phyloP scores from a whole-genome alignment of 2,113 vertebrate species.

The Dissostichus mawsoni region DNA sequence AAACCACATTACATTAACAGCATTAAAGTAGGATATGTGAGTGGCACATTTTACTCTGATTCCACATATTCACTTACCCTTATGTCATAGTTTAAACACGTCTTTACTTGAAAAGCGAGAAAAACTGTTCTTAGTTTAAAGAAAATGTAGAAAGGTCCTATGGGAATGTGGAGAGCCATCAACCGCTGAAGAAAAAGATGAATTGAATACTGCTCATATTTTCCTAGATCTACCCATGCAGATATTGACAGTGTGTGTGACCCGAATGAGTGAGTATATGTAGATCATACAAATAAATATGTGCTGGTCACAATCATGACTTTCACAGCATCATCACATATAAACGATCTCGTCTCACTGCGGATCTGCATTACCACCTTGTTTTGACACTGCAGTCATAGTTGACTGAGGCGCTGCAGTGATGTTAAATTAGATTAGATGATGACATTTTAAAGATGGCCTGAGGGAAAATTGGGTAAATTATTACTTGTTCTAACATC shows the following conservation, averaged over 20 bases:
- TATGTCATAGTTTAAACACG: conserved; percentile 25
- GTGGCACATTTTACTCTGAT: not conserved
- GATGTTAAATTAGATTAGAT: conserved; percentile 70
- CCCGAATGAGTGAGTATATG: conserved; percentile 88
- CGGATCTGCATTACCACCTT: conserved; percentile 52
- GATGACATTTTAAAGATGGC: conserved; percentile 71
- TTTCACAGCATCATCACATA: conserved; percentile 38
- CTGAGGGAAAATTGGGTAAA: conserved; percentile 54
- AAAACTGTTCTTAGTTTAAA: conserved; percentile 7
- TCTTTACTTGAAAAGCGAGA: conserved; percentile 16
- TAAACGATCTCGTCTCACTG: conserved; percentile 47
- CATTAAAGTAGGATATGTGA: not conserved
- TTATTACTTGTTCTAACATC: conserved; percentile 69
- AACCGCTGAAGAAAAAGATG: not conserved
- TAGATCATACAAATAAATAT: conserved; percentile 38
- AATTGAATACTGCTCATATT: conserved; percentile 41
- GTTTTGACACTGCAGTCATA: conserved; percentile 42
- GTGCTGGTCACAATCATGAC: conserved; percentile 17
- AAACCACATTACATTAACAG: not conserved
- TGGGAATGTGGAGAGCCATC: conserved; percentile 32
- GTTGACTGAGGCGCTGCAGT: conserved; percentile 49
- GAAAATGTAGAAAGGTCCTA: conserved; percentile 4
- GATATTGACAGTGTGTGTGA: conserved; percentile 85
- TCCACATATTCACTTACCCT: not conserved
- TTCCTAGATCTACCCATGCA: conserved; percentile 88